These are phyloP conservation scores for Smithornis capensis DNA, from an alignment of 2,113 vertebrate genomes.

Conservation along the genomic window DNA sequence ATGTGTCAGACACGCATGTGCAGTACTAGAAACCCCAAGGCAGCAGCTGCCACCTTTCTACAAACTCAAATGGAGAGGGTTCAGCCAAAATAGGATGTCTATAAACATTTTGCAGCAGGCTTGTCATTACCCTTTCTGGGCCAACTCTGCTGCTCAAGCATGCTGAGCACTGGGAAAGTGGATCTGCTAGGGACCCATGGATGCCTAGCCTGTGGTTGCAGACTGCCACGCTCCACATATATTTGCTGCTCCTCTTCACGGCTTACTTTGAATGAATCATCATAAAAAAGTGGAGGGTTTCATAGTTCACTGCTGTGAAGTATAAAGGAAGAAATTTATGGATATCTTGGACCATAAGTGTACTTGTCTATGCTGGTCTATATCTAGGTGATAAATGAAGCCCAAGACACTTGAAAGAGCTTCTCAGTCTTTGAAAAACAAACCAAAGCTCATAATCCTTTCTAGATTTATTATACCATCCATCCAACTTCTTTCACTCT, in stretches of 20 bases:
- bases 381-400: constrained; percentile 21
- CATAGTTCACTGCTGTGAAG: background rate
- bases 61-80: background rate
- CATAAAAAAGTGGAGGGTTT: background rate
- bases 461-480: background rate
- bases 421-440: constrained; percentile 17
- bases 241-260: background rate
- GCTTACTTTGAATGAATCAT: background rate
- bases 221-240: background rate
- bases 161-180: background rate
- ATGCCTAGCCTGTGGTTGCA: background rate
- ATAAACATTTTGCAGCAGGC: background rate
- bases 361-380: background rate
- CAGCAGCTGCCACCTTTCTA: background rate
- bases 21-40: background rate
- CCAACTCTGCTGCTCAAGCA: background rate
- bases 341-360: background rate
- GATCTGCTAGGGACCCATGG: fast-evolving
- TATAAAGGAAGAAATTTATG: background rate
- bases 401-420: constrained; percentile 4
- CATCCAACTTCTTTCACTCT: background rate
- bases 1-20: fast-evolving
- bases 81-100: background rate
- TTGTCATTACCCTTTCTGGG: background rate
- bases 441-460: background rate